Percentiles rank a stretch among this genome's conserved stretches.
These are phyloP conservation scores for Suricata suricatta DNA, from an alignment of 2,113 vertebrate genomes.

Conservation along the genomic window DNA sequence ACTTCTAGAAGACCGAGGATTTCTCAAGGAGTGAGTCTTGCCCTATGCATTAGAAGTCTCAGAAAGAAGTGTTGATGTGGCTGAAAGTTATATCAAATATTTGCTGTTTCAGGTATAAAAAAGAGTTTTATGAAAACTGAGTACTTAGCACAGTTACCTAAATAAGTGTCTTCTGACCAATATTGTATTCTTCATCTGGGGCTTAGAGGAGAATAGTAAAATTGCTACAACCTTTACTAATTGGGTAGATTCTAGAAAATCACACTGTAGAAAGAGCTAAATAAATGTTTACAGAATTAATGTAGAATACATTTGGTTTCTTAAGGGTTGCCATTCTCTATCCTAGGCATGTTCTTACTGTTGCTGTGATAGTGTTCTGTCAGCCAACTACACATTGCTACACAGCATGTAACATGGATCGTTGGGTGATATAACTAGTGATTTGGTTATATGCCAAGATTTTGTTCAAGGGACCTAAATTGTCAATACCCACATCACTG, in stretches of 20 bases:
- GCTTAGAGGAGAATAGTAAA: not conserved
- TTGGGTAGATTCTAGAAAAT: not conserved
- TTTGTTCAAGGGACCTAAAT: not conserved
- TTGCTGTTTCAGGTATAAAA: not conserved
- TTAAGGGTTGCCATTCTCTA: not conserved
- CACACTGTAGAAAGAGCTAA: not conserved
- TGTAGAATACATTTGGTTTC: not conserved
- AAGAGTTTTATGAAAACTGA: not conserved
- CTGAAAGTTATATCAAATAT: not conserved
- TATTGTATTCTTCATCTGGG: not conserved
- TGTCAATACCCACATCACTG: not conserved
- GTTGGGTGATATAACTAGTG: not conserved
- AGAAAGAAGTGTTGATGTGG: not conserved
- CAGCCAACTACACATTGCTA: not conserved
- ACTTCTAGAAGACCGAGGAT: not conserved
- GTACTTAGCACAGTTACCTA: not conserved
- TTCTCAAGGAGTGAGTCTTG: not conserved
- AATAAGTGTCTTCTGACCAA: not conserved
- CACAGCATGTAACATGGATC: too few species aligned
- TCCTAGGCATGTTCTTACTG: not conserved
- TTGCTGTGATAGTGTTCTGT: not conserved
- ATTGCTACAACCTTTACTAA: not conserved
- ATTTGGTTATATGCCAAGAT: not conserved
- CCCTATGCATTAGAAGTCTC: not conserved
- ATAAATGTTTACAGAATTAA: not conserved